Conservation (phyloP, 2,113 vertebrate species). For the Rhabdornis inornatus region DNA sequence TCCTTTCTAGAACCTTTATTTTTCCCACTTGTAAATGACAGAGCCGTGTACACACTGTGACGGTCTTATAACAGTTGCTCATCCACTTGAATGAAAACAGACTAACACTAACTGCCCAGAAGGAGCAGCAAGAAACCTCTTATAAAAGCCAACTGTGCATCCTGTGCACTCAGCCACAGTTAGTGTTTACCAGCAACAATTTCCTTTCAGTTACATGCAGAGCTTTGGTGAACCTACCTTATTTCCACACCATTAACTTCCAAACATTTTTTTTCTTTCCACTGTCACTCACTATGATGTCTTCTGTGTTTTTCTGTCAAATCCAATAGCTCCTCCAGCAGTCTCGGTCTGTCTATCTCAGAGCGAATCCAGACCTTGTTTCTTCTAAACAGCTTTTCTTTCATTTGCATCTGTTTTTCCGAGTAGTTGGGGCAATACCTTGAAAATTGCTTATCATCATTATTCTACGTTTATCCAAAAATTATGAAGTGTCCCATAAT, state of each 20-base stretch:
- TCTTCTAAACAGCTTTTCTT: not conserved
- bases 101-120: not conserved
- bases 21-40: not conserved
- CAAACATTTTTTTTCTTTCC: slow-evolving; percentile 1
- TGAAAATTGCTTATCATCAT: not conserved
- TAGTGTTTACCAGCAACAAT: slow-evolving; percentile 22
- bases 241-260: slow-evolving; percentile 51
- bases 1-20: not conserved
- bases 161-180: not conserved
- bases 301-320: slow-evolving; percentile 41
- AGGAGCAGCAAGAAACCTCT: not conserved
- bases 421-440: not conserved
- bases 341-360: not conserved
- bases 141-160: not conserved
- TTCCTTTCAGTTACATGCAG: not conserved
- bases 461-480: not conserved
- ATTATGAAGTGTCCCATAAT: not conserved
- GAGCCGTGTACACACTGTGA: not conserved
- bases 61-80: not conserved
- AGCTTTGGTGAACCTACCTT: slow-evolving; percentile 19
- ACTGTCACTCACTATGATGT: slow-evolving; percentile 14
- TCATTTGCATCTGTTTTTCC: not conserved
- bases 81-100: not conserved
- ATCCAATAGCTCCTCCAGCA: not conserved
- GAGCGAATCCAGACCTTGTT: not conserved